phyloP scores from a whole-genome alignment of 2,888 invertebrate genomes.

The Xestia rhomboidea region DNA sequence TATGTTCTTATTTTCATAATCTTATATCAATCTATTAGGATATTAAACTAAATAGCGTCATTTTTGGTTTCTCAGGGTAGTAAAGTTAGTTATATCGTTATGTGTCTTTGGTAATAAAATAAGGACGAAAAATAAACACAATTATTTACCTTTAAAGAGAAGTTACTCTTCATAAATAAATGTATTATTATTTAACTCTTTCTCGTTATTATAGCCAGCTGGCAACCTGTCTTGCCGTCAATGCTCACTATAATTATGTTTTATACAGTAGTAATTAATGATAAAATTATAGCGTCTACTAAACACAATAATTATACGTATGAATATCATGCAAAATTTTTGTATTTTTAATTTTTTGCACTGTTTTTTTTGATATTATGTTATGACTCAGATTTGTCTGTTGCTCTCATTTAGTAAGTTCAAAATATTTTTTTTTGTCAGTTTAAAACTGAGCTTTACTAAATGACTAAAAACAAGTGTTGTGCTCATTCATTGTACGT shows the following conservation, averaged over 20 bases:
- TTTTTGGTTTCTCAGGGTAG: conserved; percentile 4
- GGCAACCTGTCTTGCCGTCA: conserved; percentile 10
- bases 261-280: conserved; percentile 45
- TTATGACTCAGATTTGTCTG: conserved; percentile 17
- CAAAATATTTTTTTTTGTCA: conserved; percentile 24
- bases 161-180: conserved; percentile 4
- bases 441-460: conserved; percentile 4
- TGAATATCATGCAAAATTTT: conserved; percentile 6
- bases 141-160: background rate
- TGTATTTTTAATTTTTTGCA: conserved; percentile 15
- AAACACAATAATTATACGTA: conserved; percentile 45
- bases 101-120: background rate
- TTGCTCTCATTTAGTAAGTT: conserved; percentile 18
- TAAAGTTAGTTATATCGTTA: background rate
- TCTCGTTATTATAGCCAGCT: background rate
- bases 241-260: conserved; percentile 30
- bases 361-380: background rate
- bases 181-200: too few relatives aligned
- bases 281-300: conserved; percentile 40
- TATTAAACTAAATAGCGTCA: background rate
- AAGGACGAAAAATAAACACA: background rate
- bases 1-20: background rate
- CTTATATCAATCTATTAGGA: background rate
- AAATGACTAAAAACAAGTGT: conserved; percentile 15
- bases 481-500: background rate